Evolutionary conservation across 2,888 invertebrate genomes (phyloP).

Genomic region (Conomelus anceps): DNA sequence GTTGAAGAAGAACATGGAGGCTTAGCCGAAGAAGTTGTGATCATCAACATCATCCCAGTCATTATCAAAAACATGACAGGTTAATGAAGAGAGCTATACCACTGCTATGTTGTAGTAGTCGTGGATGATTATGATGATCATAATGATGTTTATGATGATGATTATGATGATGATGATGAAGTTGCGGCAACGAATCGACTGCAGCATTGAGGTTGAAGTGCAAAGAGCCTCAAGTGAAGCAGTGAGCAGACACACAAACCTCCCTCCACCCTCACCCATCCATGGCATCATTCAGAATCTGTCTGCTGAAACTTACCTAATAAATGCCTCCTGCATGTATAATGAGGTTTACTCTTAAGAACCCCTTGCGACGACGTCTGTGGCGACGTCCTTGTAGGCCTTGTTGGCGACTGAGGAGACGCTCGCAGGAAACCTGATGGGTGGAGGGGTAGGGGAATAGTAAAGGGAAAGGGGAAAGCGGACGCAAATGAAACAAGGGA

Average conservation of each 20-base stretch:
- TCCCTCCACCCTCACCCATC: neutral
- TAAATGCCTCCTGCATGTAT: too few relatives aligned
- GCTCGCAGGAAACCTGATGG: too few relatives aligned
- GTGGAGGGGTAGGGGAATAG: too few relatives aligned
- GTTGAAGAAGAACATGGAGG: neutral
- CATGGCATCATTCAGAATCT: neutral
- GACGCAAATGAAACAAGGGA: too few relatives aligned
- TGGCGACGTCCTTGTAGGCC: neutral
- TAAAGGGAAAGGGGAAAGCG: too few relatives aligned
- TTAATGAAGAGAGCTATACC: neutral
- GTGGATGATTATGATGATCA: neutral
- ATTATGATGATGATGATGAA: neutral
- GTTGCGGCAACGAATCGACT: neutral
- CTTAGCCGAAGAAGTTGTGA: neutral
- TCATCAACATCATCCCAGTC: neutral
- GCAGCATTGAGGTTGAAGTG: neutral
- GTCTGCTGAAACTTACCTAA: neutral
- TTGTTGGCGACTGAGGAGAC: too few relatives aligned
- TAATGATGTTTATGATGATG: neutral
- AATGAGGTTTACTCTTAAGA: too few relatives aligned
- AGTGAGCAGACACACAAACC: too few relatives aligned
- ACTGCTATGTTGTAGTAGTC: neutral
- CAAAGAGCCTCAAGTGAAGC: neutral
- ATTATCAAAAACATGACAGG: neutral
- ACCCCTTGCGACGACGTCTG: neutral